A percentile compares a stretch with the other conserved stretches of the same genome.
Evolutionary conservation across 1,140 invertebrate species (phyloP).

Genomic region (Scaptomyza hsui): DNA sequence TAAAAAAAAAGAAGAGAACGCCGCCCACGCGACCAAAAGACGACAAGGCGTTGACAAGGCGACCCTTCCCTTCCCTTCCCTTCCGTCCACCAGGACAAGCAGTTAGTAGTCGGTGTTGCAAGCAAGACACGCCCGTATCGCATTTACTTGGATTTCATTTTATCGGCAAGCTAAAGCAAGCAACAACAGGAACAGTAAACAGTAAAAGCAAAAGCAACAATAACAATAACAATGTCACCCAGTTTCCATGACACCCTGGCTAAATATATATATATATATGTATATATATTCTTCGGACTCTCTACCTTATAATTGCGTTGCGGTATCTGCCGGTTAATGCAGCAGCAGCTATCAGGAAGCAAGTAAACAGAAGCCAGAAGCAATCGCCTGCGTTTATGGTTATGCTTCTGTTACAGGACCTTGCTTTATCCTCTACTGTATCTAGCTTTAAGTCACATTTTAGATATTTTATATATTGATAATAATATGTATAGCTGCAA

Average conservation of each 20-base stretch:
- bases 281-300: slow-evolving; percentile 4
- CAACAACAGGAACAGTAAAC: slow-evolving; percentile 14
- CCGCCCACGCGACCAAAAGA: slow-evolving; percentile 26
- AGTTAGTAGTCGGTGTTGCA: neutral
- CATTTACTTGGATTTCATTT: slow-evolving; percentile 77
- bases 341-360: slow-evolving; percentile 1
- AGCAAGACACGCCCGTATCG: slow-evolving; percentile 67
- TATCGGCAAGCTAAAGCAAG: slow-evolving; percentile 55
- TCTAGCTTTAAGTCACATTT: neutral
- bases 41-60: slow-evolving; percentile 37
- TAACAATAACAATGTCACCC: slow-evolving; percentile 63
- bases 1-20: slow-evolving; percentile 21
- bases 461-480: too few relatives aligned
- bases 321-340: slow-evolving; percentile 26
- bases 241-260: slow-evolving; percentile 69
- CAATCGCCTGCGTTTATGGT: slow-evolving; percentile 38
- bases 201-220: slow-evolving; percentile 15
- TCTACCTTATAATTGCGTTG: slow-evolving; percentile 56
- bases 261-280: too few relatives aligned
- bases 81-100: neutral
- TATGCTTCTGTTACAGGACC: slow-evolving; percentile 23
- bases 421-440: neutral
- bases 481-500: slow-evolving; percentile 13
- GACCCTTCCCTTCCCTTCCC: slow-evolving; percentile 4
- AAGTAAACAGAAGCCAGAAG: neutral